Conservation (phyloP, 2,113 vertebrate species). For the Caracal caracal region DNA sequence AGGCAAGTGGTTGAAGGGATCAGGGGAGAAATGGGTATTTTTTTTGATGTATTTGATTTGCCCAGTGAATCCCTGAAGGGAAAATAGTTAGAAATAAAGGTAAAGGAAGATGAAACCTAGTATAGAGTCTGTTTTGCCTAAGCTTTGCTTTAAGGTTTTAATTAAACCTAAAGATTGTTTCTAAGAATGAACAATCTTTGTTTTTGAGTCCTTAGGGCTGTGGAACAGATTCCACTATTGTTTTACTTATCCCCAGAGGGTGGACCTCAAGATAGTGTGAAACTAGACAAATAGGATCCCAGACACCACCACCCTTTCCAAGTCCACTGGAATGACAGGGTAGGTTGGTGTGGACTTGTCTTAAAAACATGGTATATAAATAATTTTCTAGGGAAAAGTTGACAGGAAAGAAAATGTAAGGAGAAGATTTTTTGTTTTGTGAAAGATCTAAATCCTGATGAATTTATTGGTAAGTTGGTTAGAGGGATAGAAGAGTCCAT, state of each 20-base stretch:
- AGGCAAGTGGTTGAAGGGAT: not conserved
- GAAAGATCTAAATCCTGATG: not conserved
- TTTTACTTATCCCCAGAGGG: not conserved
- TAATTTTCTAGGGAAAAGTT: not conserved
- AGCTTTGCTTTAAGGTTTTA: not conserved
- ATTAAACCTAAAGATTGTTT: not conserved
- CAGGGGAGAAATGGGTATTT: not conserved
- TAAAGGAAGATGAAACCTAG: not conserved
- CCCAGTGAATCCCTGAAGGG: not conserved
- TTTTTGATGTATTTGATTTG: not conserved
- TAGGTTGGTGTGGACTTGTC: not conserved
- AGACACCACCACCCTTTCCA: not conserved
- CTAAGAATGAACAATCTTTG: not conserved
- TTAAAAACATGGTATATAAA: not conserved
- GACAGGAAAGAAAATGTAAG: not conserved
- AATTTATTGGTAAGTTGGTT: not conserved
- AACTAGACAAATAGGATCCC: not conserved
- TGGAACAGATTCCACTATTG: conserved; percentile 34
- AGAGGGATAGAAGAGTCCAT: not conserved
- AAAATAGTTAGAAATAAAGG: conserved; percentile 28
- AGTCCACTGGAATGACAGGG: not conserved
- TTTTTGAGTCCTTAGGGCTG: not conserved
- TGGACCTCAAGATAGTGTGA: not conserved
- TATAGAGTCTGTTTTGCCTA: not conserved
- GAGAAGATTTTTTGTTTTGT: not conserved